Evolutionary conservation across 1,140 invertebrate species (phyloP).

Genomic region (Drosophila serrata): DNA sequence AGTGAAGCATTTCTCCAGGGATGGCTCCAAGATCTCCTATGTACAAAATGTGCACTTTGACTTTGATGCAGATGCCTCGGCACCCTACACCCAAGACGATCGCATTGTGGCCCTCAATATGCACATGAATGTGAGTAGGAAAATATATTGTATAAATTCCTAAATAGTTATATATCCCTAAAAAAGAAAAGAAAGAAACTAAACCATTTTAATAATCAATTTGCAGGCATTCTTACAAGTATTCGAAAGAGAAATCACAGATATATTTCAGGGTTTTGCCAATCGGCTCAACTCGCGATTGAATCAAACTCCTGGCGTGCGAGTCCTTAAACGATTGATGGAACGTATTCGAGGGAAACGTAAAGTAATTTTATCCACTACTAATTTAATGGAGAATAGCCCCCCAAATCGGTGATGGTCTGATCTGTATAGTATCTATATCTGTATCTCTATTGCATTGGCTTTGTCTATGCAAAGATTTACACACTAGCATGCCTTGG

Average conservation of each 20-base stretch:
- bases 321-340: slow-evolving; percentile 83
- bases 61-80: slow-evolving; percentile 87
- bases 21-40: slow-evolving; percentile 88
- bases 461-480: slow-evolving; percentile 34
- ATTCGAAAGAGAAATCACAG: slow-evolving; percentile 84
- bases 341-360: slow-evolving; percentile 85
- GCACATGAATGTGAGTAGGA: slow-evolving; percentile 86
- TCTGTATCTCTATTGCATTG: slow-evolving; percentile 20
- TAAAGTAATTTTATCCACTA: slow-evolving; percentile 85
- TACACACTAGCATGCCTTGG: slow-evolving; percentile 34
- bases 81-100: slow-evolving; percentile 87
- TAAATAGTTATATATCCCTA: neutral
- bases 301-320: slow-evolving; percentile 82
- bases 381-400: slow-evolving; percentile 65
- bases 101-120: slow-evolving; percentile 88
- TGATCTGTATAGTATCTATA: slow-evolving; percentile 3
- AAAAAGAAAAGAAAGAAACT: neutral
- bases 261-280: slow-evolving; percentile 84
- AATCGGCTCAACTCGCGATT: slow-evolving; percentile 84
- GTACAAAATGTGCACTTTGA: slow-evolving; percentile 87
- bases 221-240: slow-evolving; percentile 85
- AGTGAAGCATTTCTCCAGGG: slow-evolving; percentile 86
- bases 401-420: slow-evolving; percentile 31
- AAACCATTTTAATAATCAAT: slow-evolving; percentile 34
- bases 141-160: neutral